Evolutionary conservation across 2,113 vertebrate species (phyloP), one percentile per base, ranked within the genome.

Genomic region (Hyla sarda): DNA sequence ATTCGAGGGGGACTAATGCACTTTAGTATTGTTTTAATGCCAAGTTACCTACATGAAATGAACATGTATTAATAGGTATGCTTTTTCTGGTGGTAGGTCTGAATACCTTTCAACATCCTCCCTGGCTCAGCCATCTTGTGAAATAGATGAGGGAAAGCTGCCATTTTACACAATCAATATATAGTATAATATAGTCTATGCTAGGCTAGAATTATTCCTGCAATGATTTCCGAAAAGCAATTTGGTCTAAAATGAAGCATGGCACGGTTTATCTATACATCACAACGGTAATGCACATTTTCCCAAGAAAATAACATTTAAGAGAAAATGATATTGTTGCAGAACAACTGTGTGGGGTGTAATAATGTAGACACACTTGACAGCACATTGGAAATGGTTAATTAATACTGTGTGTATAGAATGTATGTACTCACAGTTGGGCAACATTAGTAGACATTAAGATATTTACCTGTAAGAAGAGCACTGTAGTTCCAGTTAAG

Each of bases 161-260:
- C 84, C 84, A 86, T 86, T 25, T 86, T 80, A 86, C 21, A 84
- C 58, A 60, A 34, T 41, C 54, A 78, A n/a, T 52, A 48, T 30
- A 52, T 30, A 19, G n/a, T 30, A 32, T 50, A 17, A n/a, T 52
- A 4, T 4, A 76, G 47, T 3, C n/a, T n/a, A n/a, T n/a, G n/a
- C n/a, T n/a, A n/a, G n/a, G n/a, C n/a, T 58, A 21, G 3, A 21
- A 34, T 1, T 3, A 48, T 10, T 56, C 8, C 17, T n/a, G 23
- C 41, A 14, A 50, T 25, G 8, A 25, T 47, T 74, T 47, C 41
- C 23, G 5, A 12, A 9, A 48, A 48, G 10, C 72, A 47, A 14
- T 75, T 2, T 41, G 41, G 60, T n/a, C n/a, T n/a, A n/a, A n/a
- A n/a, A 74, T 47, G 28, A 45, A 74, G n/a, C 41, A 74, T 12